Evolutionary conservation across 1,140 invertebrate species (phyloP).

Genomic region (Notospermus geniculatus): DNA sequence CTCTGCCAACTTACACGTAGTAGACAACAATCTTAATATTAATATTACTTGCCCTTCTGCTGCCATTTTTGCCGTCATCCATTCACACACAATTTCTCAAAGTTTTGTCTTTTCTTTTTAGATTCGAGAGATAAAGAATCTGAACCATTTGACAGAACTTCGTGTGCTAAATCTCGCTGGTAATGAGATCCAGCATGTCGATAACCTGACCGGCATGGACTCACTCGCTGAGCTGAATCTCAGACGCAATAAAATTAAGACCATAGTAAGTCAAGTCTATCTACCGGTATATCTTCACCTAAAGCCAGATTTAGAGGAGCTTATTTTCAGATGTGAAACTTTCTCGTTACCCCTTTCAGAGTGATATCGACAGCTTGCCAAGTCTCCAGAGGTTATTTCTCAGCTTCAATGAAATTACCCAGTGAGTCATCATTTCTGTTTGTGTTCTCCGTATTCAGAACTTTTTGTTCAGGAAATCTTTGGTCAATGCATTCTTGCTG

Average conservation of each 20-base stretch:
- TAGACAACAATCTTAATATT: too few species aligned
- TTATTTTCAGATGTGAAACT: background rate
- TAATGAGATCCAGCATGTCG: slow-evolving; percentile 75
- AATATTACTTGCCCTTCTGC: too few species aligned
- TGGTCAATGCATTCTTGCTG: background rate
- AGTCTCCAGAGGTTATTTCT: slow-evolving; percentile 78
- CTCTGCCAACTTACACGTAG: too few species aligned
- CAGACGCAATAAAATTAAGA: slow-evolving; percentile 77
- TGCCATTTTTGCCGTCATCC: too few species aligned
- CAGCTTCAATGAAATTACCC: slow-evolving; percentile 77
- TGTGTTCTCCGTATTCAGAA: background rate
- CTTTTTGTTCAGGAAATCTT: slow-evolving; percentile 1
- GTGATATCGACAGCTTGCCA: slow-evolving; percentile 77
- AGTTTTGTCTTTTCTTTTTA: slow-evolving; percentile 31
- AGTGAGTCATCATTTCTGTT: too few species aligned
- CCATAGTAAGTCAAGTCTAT: slow-evolving; percentile 57
- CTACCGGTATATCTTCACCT: background rate
- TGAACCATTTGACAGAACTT: slow-evolving; percentile 65
- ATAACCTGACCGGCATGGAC: slow-evolving; percentile 71
- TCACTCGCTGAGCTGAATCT: slow-evolving; percentile 83
- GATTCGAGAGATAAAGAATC: slow-evolving; percentile 60
- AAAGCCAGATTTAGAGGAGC: too few species aligned
- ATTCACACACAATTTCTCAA: too few species aligned
- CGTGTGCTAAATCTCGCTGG: slow-evolving; percentile 89
- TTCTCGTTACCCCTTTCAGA: slow-evolving; percentile 33